Conservation (phyloP, 2,888 invertebrate genomes). For the Melolontha melolontha region DNA sequence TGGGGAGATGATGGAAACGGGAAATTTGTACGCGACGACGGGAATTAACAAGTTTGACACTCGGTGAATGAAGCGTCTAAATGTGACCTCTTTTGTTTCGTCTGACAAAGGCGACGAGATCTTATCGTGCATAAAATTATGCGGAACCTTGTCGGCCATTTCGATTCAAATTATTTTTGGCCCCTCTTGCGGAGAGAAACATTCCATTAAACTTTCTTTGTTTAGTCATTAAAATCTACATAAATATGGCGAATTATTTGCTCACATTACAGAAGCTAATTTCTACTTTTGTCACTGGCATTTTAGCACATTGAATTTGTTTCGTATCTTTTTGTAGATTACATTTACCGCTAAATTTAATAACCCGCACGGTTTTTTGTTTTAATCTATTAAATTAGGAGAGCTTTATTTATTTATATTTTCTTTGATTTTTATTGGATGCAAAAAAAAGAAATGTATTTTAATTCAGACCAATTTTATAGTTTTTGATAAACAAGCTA, state of each 20-base stretch:
- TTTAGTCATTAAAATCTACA: slow-evolving; percentile 30
- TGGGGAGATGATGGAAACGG: too few relatives aligned
- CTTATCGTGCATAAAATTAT: slow-evolving; percentile 38
- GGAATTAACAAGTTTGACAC: slow-evolving; percentile 30
- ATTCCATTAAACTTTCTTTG: slow-evolving; percentile 37
- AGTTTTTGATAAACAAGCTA: too few relatives aligned
- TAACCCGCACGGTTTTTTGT: too few relatives aligned
- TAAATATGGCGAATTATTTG: slow-evolving; percentile 33
- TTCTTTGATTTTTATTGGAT: too few relatives aligned
- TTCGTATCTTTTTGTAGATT: too few relatives aligned
- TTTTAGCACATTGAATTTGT: too few relatives aligned
- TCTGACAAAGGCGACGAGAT: slow-evolving; percentile 29
- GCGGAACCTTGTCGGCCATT: slow-evolving; percentile 32
- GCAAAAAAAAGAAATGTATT: too few relatives aligned
- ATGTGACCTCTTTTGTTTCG: slow-evolving; percentile 38
- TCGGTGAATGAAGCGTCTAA: slow-evolving; percentile 32
- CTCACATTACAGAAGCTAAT: slow-evolving; percentile 28
- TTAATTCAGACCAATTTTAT: too few relatives aligned
- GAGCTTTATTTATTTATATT: too few relatives aligned
- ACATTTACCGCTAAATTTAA: too few relatives aligned
- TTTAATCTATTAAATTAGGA: too few relatives aligned
- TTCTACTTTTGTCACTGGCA: slow-evolving; percentile 5
- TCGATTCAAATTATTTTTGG: slow-evolving; percentile 39
- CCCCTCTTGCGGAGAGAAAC: slow-evolving; percentile 17
- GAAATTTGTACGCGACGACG: slow-evolving; percentile 15